Evolutionary conservation across 2,797 vertebrate species (phyloP).

Genomic region (Manis pentadactyla): DNA sequence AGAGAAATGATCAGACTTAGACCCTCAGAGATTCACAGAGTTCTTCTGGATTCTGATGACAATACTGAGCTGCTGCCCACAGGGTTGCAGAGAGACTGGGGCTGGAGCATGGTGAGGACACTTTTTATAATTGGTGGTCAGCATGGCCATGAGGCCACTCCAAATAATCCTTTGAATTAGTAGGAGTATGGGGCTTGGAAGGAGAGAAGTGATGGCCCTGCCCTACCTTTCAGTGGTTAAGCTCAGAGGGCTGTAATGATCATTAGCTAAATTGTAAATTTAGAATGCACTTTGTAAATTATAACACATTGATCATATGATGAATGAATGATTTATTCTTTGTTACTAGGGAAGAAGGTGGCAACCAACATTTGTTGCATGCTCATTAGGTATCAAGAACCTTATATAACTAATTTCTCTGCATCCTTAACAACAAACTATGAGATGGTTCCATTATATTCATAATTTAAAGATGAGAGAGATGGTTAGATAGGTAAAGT

Average conservation of each 20-base stretch:
- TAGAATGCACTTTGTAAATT: neutral
- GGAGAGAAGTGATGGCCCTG: neutral
- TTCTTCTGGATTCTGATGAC: neutral
- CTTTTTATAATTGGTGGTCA: neutral
- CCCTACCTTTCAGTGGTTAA: neutral
- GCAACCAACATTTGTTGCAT: neutral
- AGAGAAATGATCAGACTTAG: neutral
- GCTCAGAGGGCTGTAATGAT: neutral
- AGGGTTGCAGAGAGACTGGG: neutral
- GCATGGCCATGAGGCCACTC: neutral
- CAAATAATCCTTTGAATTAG: neutral
- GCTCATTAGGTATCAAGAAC: neutral
- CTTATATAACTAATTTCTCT: neutral
- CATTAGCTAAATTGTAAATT: neutral
- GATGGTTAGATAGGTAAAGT: neutral
- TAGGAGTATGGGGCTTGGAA: neutral
- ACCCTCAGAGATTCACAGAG: neutral
- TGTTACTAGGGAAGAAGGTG: neutral
- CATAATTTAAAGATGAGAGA: neutral
- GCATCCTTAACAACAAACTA: neutral
- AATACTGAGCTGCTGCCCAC: neutral
- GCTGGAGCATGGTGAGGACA: neutral
- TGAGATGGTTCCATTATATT: neutral
- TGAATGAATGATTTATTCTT: neutral
- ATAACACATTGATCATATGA: neutral